Evolutionary conservation across 2,113 vertebrate species (phyloP).

Genomic region (Coptodon rendalli): DNA sequence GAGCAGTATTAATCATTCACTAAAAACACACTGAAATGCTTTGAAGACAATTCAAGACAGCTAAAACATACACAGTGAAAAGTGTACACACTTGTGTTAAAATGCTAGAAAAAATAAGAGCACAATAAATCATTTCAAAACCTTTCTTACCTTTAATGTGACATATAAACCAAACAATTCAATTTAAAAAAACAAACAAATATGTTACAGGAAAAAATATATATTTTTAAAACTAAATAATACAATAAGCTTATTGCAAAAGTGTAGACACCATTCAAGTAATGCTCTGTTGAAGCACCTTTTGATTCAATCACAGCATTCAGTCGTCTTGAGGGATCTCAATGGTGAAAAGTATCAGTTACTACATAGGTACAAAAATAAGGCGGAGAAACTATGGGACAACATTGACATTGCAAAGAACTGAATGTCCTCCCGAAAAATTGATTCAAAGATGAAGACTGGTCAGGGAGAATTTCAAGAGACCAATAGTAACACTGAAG

Average conservation of each 20-base stretch:
- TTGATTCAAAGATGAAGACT: not conserved
- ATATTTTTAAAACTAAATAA: fast-evolving
- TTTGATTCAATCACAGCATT: not conserved
- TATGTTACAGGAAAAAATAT: not conserved
- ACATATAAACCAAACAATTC: not conserved
- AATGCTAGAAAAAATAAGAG: not conserved
- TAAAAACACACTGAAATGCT: not conserved
- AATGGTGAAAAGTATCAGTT: not conserved
- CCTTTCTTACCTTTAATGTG: not conserved
- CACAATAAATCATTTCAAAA: not conserved
- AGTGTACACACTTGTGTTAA: not conserved
- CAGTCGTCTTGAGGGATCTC: not conserved
- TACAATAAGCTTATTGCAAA: not conserved
- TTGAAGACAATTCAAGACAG: not conserved
- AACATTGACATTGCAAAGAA: not conserved
- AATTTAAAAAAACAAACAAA: not conserved
- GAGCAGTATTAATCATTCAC: not conserved
- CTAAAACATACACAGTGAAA: not conserved
- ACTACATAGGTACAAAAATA: not conserved
- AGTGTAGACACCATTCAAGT: not conserved
- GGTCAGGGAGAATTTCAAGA: not conserved
- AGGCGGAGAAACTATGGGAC: not conserved
- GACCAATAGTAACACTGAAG: not conserved
- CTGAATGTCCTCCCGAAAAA: not conserved
- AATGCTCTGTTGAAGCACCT: not conserved